Conservation (phyloP, 2,113 vertebrate species). For the Podarcis raffonei region DNA sequence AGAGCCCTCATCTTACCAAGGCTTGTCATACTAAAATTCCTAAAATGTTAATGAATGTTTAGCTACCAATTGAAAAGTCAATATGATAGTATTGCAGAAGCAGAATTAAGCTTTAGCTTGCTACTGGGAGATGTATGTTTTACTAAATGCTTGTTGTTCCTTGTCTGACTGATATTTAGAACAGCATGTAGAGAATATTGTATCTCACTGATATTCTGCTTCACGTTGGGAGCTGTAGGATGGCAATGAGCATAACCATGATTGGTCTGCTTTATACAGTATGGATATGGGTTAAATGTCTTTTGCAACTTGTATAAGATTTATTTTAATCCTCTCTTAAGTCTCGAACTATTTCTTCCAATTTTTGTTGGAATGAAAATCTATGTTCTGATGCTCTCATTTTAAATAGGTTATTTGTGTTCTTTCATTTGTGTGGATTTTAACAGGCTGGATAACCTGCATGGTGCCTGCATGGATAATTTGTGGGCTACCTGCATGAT, state of each 20-base stretch:
- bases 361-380: background rate
- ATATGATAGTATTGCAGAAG: background rate
- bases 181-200: background rate
- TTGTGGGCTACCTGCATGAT: background rate
- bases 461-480: background rate
- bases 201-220: conserved; percentile 11
- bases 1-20: background rate
- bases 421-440: background rate
- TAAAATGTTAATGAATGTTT: background rate
- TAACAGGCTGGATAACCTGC: background rate
- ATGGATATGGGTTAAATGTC: background rate
- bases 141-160: background rate
- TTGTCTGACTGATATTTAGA: conserved; percentile 8
- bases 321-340: background rate
- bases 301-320: background rate
- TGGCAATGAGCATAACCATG: background rate
- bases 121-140: background rate
- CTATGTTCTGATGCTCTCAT: background rate
- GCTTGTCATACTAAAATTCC: background rate
- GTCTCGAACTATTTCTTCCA: background rate
- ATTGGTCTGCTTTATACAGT: background rate
- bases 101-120: background rate
- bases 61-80: background rate
- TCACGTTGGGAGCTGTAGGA: background rate
- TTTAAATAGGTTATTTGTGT: too few species aligned